A percentile compares a stretch with the other conserved stretches of the same genome.
Conservation (phyloP, 1,140 invertebrate species). For the Melipona quadrifasciata region DNA sequence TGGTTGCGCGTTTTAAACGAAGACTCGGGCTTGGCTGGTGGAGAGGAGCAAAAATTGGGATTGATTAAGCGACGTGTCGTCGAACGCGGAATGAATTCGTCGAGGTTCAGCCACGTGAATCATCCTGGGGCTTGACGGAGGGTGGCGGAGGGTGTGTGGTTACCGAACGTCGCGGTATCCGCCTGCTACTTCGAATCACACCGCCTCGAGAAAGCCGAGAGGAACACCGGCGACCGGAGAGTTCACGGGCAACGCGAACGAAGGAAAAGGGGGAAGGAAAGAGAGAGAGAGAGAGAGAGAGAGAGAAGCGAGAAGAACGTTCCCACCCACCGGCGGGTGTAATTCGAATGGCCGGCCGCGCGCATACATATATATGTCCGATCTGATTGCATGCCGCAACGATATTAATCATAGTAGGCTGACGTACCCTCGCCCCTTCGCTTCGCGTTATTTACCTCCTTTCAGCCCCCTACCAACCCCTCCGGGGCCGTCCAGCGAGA, state of each 20-base stretch:
- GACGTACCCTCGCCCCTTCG: slow-evolving; percentile 77
- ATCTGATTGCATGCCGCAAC: slow-evolving; percentile 79
- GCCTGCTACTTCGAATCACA: slow-evolving; percentile 9
- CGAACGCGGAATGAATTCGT: slow-evolving; percentile 64
- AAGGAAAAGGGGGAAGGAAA: slow-evolving; percentile 12
- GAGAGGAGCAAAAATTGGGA: slow-evolving; percentile 62
- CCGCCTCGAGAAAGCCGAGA: slow-evolving; percentile 31
- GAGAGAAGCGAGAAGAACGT: slow-evolving; percentile 20
- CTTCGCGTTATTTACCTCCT: slow-evolving; percentile 74
- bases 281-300: not conserved
- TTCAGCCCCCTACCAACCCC: slow-evolving; percentile 66
- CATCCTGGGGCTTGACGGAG: slow-evolving; percentile 15
- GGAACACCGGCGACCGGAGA: not conserved
- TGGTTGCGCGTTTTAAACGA: not conserved
- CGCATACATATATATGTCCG: slow-evolving; percentile 69
- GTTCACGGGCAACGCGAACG: not conserved
- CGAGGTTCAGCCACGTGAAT: slow-evolving; percentile 44
- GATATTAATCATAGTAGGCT: slow-evolving; percentile 79
- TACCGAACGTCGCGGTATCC: slow-evolving; percentile 12
- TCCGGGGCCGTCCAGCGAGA: slow-evolving; percentile 55
- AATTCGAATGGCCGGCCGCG: slow-evolving; percentile 66
- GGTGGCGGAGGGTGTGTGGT: not conserved
- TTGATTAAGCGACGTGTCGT: slow-evolving; percentile 54
- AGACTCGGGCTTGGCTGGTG: slow-evolving; percentile 14
- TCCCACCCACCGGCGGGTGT: slow-evolving; percentile 46